A percentile compares a stretch with the other conserved stretches of the same genome.
Conservation (phyloP, 2,113 vertebrate genomes). For the Theristicus caerulescens region DNA sequence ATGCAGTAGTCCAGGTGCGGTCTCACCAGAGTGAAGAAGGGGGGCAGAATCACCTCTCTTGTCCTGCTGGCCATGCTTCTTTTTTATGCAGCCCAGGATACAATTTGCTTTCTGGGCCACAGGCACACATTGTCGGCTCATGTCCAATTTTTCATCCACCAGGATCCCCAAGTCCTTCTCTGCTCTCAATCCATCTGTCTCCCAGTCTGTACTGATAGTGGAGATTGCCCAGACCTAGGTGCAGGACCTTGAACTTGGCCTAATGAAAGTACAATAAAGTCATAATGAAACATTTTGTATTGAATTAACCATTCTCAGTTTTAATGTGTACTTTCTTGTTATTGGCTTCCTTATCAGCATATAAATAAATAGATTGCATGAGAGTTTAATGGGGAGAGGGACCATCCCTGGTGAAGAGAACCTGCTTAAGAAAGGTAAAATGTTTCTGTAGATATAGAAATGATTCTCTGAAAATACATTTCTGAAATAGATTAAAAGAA, state of each 20-base stretch:
- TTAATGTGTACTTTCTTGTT: not conserved
- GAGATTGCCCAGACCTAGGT: not conserved
- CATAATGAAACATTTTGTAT: not conserved
- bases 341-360: not conserved
- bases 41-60: not conserved
- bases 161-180: not conserved
- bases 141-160: not conserved
- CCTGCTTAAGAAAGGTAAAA: not conserved
- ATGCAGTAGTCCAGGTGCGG: no score
- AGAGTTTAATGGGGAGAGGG: not conserved
- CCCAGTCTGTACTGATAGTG: no score
- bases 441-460: not conserved
- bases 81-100: not conserved
- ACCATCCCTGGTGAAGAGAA: not conserved
- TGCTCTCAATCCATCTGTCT: not conserved
- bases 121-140: rapidly evolving
- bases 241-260: not conserved
- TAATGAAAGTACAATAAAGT: not conserved
- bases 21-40: not conserved
- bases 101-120: not conserved
- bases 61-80: not conserved
- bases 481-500: not conserved
- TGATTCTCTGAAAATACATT: not conserved
- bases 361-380: not conserved
- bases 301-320: not conserved